Percentiles rank a stretch among this genome's conserved stretches.
phyloP scores from a whole-genome alignment of 1,140 invertebrate genomes.

The Leptopilina clavipes region DNA sequence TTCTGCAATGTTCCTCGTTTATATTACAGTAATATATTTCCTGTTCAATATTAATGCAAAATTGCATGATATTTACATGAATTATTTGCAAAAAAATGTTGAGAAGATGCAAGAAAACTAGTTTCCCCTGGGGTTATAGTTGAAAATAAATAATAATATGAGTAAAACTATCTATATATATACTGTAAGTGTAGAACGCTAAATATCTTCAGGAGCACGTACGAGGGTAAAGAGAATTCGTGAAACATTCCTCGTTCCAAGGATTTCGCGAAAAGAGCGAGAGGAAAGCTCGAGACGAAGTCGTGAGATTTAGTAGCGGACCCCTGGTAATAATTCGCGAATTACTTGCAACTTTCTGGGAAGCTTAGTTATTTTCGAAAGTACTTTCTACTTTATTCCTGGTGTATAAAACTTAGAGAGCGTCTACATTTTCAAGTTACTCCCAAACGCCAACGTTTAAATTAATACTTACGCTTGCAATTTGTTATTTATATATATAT shows the following conservation, averaged over 20 bases:
- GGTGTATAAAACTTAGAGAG: not conserved
- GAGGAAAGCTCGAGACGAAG: conserved; percentile 9
- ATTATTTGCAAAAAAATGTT: not conserved
- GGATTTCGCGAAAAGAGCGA: conserved; percentile 28
- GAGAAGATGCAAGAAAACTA: too few species aligned
- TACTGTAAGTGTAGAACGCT: conserved; percentile 6
- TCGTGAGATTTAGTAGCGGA: conserved; percentile 1
- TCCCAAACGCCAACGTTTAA: not conserved
- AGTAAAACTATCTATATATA: not conserved
- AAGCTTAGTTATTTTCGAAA: conserved; percentile 32
- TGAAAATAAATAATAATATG: conserved; percentile 1
- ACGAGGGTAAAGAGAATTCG: conserved; percentile 22
- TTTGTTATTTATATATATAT: not conserved
- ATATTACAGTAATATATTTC: too few species aligned
- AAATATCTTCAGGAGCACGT: conserved; percentile 32
- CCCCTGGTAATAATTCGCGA: conserved; percentile 22
- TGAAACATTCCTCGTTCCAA: conserved; percentile 31
- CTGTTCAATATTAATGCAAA: too few species aligned
- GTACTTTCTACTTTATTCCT: conserved; percentile 7
- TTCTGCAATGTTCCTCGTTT: too few species aligned
- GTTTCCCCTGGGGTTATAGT: not conserved
- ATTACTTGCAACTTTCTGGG: conserved; percentile 21
- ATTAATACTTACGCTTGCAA: conserved; percentile 1
- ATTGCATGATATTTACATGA: too few species aligned
- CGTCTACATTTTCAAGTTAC: conserved; percentile 9